A percentile compares a stretch with the other conserved stretches of the same genome.
Conservation (phyloP, 2,113 vertebrate genomes). For the Poeciliopsis turrubarensis region DNA sequence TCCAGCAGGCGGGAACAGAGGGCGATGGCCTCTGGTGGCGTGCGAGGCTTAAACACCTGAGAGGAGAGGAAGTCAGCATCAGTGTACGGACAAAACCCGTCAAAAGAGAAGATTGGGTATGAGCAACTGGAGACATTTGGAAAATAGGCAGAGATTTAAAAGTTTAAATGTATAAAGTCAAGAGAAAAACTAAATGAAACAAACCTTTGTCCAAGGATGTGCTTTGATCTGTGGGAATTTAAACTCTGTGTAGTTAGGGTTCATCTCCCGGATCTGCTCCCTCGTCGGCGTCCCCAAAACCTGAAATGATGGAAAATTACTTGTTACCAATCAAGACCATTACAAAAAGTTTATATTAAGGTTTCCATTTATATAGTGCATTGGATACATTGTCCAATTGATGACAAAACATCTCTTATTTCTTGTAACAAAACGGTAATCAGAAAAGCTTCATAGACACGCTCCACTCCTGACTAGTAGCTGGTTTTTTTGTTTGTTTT, state of each 20-base stretch:
- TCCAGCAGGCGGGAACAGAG: conserved; percentile 92
- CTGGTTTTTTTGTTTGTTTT: too few species aligned
- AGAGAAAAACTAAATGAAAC: background rate
- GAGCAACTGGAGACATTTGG: background rate
- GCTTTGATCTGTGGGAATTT: conserved; percentile 97
- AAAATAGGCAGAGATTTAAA: background rate
- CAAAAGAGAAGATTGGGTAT: background rate
- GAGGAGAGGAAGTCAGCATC: background rate
- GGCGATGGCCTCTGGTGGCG: conserved; percentile 89
- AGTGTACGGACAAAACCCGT: background rate
- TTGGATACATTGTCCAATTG: background rate
- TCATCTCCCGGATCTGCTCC: conserved; percentile 96
- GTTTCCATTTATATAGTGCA: background rate
- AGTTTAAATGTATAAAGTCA: background rate
- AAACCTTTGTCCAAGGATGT: conserved; percentile 93
- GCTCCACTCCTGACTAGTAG: too few species aligned
- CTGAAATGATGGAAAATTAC: conserved; percentile 57
- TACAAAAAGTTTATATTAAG: too few species aligned
- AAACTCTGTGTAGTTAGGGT: conserved; percentile 96
- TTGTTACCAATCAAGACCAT: too few species aligned
- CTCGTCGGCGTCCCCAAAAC: conserved; percentile 92
- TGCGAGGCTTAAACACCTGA: conserved; percentile 93
- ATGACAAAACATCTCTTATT: background rate
- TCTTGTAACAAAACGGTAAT: too few species aligned
- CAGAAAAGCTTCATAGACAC: too few species aligned